Evolutionary conservation across 2,888 invertebrate genomes (phyloP).

Genomic region (Oscheius myriophilus): DNA sequence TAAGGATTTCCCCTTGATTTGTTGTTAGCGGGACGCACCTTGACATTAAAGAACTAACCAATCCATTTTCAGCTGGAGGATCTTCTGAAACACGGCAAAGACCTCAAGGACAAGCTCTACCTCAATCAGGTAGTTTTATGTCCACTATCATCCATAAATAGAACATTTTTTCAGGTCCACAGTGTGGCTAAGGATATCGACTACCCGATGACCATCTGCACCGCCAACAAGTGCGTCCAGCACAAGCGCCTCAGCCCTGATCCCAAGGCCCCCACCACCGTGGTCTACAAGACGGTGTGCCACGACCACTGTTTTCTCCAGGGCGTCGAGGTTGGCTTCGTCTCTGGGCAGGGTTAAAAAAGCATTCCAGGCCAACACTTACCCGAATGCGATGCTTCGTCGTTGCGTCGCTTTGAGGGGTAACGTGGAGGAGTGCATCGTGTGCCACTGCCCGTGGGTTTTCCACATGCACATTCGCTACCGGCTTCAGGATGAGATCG

Average conservation of each 20-base stretch:
- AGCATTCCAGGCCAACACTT: no score
- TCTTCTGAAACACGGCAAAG: background rate
- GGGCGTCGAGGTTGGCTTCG: conserved; percentile 10
- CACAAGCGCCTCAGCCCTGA: conserved; percentile 3
- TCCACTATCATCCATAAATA: background rate
- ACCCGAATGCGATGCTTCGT: no score
- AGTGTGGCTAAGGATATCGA: background rate
- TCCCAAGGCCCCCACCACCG: conserved; percentile 7
- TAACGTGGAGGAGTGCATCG: no score
- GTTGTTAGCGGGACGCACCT: no score
- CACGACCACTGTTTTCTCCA: conserved; percentile 35
- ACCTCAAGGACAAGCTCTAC: background rate
- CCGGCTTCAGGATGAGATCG: no score
- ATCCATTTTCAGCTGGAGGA: background rate
- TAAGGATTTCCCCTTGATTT: no score
- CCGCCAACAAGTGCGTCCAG: conserved; percentile 28
- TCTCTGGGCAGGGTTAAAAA: background rate
- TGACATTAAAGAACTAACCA: no score
- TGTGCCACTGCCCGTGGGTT: no score
- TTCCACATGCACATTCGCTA: no score
- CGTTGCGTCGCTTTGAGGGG: no score
- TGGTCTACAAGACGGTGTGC: conserved; percentile 36
- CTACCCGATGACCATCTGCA: conserved; percentile 43
- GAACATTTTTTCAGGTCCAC: conserved; percentile 4
- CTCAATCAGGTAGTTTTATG: conserved; percentile 14